A percentile compares a stretch with the other conserved stretches of the same genome.
phyloP scores from a whole-genome alignment of 2,113 vertebrate species.

The Campylomormyrus numenius region DNA sequence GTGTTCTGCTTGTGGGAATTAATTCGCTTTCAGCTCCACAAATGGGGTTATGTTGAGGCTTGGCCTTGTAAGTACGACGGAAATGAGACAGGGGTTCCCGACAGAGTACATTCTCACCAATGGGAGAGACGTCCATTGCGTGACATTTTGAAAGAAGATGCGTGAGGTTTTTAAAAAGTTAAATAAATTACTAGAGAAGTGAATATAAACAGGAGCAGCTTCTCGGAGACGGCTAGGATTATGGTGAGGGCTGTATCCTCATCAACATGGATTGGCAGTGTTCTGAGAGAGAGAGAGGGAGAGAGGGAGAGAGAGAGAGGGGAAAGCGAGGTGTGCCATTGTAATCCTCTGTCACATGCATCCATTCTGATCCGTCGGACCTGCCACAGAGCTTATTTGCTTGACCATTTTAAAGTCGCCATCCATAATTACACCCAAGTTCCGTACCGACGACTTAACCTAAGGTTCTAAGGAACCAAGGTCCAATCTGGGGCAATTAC shows the following conservation, averaged over 20 bases:
- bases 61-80: neutral
- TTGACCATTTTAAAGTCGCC: no score
- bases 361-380: neutral
- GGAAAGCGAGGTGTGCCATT: neutral
- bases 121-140: neutral
- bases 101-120: neutral
- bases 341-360: neutral
- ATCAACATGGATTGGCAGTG: neutral
- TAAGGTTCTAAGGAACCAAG: no score
- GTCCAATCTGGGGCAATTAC: no score
- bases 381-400: no score
- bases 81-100: neutral
- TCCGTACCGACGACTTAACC: no score
- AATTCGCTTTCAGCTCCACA: neutral
- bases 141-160: neutral
- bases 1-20: neutral
- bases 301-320: neutral
- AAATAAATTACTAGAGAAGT: neutral
- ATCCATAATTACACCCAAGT: no score
- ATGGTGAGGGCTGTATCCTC: neutral
- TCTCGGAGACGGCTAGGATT: neutral
- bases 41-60: neutral
- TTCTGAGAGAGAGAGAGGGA: neutral
- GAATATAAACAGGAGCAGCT: neutral
- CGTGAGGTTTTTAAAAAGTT: neutral